These are phyloP conservation scores for Ctenochaetus hawaiiensis DNA, from an alignment of 2,797 vertebrate species.

Conservation along the genomic window DNA sequence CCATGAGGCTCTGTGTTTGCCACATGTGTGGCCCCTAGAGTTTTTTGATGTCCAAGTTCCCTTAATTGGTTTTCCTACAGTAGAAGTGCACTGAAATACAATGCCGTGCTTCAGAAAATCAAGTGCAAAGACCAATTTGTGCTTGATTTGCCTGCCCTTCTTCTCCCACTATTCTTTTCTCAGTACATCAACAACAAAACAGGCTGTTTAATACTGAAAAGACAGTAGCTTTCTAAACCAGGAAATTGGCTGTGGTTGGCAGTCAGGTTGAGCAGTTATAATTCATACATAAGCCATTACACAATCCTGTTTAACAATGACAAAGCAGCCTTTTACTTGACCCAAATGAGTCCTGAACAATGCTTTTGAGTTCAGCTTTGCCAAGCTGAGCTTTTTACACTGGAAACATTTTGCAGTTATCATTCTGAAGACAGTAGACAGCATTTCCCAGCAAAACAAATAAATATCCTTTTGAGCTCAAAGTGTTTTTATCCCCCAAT, in stretches of 20 bases:
- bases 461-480: constrained; percentile 30
- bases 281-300: constrained; percentile 68
- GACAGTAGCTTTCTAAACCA: constrained; percentile 43
- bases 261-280: constrained; percentile 55
- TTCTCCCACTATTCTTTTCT: constrained; percentile 29
- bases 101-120: constrained; percentile 66
- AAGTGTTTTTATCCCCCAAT: constrained; percentile 25
- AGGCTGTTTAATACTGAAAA: constrained; percentile 24
- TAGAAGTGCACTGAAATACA: constrained; percentile 60
- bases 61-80: constrained; percentile 79
- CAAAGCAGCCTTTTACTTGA: constrained; percentile 56
- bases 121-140: constrained; percentile 75
- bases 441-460: constrained; percentile 63
- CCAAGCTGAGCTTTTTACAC: constrained; percentile 42
- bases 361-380: constrained; percentile 39
- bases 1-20: constrained; percentile 43
- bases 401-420: constrained; percentile 55
- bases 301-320: constrained; percentile 67
- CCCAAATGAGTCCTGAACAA: constrained; percentile 55
- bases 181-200: constrained; percentile 62
- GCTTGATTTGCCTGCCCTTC: constrained; percentile 64
- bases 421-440: constrained; percentile 52
- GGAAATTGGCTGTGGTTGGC: constrained; percentile 62
- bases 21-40: constrained; percentile 58
- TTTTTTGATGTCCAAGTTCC: constrained; percentile 60